Evolutionary conservation across 2,113 vertebrate species (phyloP), one percentile per base, ranked within the genome.

Genomic region (Hylia prasina): DNA sequence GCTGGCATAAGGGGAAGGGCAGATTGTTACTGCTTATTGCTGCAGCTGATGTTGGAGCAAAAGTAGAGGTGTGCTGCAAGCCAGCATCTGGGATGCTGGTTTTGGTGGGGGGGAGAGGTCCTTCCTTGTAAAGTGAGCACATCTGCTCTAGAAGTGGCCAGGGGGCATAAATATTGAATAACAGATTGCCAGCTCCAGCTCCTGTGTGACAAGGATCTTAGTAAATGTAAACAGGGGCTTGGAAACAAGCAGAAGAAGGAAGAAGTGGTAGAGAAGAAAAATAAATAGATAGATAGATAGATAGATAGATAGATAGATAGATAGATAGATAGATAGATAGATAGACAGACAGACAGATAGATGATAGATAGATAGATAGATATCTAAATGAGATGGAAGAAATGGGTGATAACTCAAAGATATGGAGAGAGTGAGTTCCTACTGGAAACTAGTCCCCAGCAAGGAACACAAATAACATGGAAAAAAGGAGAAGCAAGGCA

Each of bases 141-240:
- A 90, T 90, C 80, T 90, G 72, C 72, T 90, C 76, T 89, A 79
- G 40, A 89, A 89, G 72, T 83, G 80, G 76, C 88, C 1, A 0
- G 37, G 47, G 89, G 47, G 79, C 71, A 80, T 94, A 94, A 94
- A 89, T 90, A 94, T 53, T 90, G 85, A 92, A 81, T 64, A 88
- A 58, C 56, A 79, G 72, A 83, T 60, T 83, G 82, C 75, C 56
- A 87, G 72, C 60, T 88, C 72, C 47, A 0, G 7, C 58, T 83
- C 51, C 42, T 86, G 56, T 8, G 13, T 61, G 90, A 85, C 68
- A 83, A 83, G 54, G 33, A 90, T 81, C 80, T 90, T 53, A 68
- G 76, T 5, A 90, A 44, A 88, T 78, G 75, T 73, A 90, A 96
- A 78, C 44, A 93, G 31, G 22, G 48, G 31, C 37, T 76, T 75